phyloP scores from a whole-genome alignment of 1,140 invertebrate species.

The Hirudo medicinalis region DNA sequence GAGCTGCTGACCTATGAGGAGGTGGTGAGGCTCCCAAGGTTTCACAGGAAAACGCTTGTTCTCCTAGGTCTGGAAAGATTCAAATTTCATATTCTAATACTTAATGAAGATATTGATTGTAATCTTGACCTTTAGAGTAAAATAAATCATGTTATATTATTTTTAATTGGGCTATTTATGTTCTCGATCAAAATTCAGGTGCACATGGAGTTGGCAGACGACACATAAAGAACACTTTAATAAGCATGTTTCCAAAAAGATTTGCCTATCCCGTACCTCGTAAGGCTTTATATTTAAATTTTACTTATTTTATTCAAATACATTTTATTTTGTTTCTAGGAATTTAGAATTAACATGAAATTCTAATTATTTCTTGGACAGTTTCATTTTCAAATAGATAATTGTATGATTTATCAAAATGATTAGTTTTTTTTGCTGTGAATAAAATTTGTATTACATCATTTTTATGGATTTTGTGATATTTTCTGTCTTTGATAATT shows the following conservation, averaged over 20 bases:
- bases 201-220: slow-evolving; percentile 87
- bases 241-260: slow-evolving; percentile 88
- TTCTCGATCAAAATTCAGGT: slow-evolving; percentile 46
- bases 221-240: slow-evolving; percentile 97
- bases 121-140: not conserved
- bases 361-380: no score
- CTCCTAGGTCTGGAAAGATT: slow-evolving; percentile 38
- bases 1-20: slow-evolving; percentile 98
- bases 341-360: no score
- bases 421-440: no score
- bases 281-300: slow-evolving; percentile 48
- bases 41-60: slow-evolving; percentile 48
- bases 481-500: no score
- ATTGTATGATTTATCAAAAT: no score
- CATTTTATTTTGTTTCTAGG: no score
- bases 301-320: no score
- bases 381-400: no score
- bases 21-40: slow-evolving; percentile 87
- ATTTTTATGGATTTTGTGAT: no score
- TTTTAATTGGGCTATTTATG: not conserved
- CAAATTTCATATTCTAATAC: not conserved
- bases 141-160: not conserved
- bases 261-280: slow-evolving; percentile 99
- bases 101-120: not conserved
- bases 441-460: no score